Evolutionary conservation across 1,140 invertebrate species (phyloP), one percentile per base, ranked within the genome.

Genomic region (Patella vulgata): DNA sequence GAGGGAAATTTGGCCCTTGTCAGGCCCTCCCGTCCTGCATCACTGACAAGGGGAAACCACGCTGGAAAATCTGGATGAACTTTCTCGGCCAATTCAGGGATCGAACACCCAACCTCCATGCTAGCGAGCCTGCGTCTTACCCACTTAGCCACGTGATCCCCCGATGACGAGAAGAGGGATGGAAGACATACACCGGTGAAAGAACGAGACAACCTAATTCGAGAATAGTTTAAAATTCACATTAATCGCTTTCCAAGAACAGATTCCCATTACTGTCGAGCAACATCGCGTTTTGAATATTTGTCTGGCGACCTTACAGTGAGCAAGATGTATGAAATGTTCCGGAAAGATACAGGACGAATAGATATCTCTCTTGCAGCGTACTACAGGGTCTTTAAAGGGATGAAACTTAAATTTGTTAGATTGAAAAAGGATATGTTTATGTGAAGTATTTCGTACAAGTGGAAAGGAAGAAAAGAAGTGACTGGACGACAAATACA

Each of bases 241-340:
- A 61, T 61, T 21, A 25, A 44, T 17, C 11, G 36, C 19, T 53
- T 52, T 31, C 19, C 48, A 44, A 3, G 30, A 4, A 19, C 50
- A 19, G 30, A 59, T 23, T 59, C 43, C 3, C 44, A 59, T 23
- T 59, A 47, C 27, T 59, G 57, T 46, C 21, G 57, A 21, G 42
- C 42, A 17, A 48, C 57, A 19, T 30, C 57, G 3, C 50, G 43
- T 6, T 48, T 48, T 33, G 57, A 59, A 23, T 59, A 59, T 23
- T 33, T 59, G 17, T 12, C 48, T n/a, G n/a, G 27, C 3, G 57
- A 40, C 21, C 43, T 46, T n/a, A 46, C 14, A 30, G 21, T 59
- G 28, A 33, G 43, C 3, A 59, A 59, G 27, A 59, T 59, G 57
- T 59, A 59, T 23, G 2, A 6, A 25, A 21, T 59, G 57, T 59